These are phyloP conservation scores for Laticauda colubrina DNA, from an alignment of 2,113 vertebrate genomes.

Conservation along the genomic window DNA sequence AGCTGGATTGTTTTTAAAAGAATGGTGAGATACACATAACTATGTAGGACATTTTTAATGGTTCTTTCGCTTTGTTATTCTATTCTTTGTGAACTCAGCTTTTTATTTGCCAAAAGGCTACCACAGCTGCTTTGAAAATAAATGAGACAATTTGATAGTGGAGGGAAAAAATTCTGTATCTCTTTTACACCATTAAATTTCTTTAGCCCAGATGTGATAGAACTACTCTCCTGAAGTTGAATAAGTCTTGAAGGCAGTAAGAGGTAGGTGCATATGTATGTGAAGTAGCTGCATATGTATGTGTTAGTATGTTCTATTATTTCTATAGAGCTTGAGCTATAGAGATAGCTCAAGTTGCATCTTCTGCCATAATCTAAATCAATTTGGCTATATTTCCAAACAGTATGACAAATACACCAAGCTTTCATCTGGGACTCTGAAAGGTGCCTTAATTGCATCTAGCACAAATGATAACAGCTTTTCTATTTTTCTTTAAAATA, in stretches of 20 bases:
- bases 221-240: not conserved
- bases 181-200: not conserved
- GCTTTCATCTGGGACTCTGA: too few species aligned
- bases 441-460: not conserved
- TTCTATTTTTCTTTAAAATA: not conserved
- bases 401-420: not conserved
- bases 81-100: not conserved
- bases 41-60: not conserved
- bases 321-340: not conserved
- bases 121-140: not conserved
- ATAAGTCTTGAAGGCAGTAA: not conserved
- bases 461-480: not conserved
- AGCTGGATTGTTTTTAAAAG: slow-evolving; percentile 17
- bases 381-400: not conserved
- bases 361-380: not conserved
- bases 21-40: slow-evolving; percentile 27
- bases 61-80: not conserved
- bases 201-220: not conserved
- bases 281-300: not conserved
- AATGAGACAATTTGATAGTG: not conserved
- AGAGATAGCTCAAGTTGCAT: not conserved
- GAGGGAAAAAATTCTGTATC: not conserved
- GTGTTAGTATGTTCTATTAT: not conserved
- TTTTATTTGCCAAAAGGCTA: not conserved
- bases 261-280: not conserved